These are phyloP conservation scores for Chironomus tepperi DNA, from an alignment of 1,140 invertebrate species.

Conservation along the genomic window DNA sequence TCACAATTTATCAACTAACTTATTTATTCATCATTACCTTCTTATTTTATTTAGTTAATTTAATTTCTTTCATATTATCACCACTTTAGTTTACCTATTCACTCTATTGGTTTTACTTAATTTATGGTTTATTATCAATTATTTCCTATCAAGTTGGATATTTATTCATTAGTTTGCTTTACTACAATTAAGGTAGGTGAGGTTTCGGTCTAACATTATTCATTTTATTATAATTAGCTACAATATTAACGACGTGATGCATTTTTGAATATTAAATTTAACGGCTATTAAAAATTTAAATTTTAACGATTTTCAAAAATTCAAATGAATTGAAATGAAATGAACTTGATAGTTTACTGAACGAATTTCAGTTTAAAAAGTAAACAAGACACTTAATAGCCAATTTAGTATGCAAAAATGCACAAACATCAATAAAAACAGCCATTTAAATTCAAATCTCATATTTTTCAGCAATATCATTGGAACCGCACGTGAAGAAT, in stretches of 20 bases:
- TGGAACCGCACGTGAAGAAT: constrained; percentile 72
- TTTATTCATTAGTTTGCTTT: background rate
- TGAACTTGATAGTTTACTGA: too few relatives aligned
- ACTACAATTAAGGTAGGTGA: background rate
- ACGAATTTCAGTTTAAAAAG: too few relatives aligned
- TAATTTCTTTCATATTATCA: background rate
- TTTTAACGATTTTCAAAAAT: too few relatives aligned
- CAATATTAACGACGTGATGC: too few relatives aligned
- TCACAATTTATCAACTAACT: constrained; percentile 27
- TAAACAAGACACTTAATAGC: too few relatives aligned
- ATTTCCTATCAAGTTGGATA: background rate
- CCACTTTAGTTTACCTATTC: background rate
- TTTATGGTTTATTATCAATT: constrained; percentile 25
- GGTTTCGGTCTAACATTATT: background rate
- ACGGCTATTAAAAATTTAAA: background rate
- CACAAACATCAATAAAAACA: too few relatives aligned
- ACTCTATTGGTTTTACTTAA: constrained; percentile 19
- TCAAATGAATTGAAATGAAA: too few relatives aligned
- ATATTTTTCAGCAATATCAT: constrained; percentile 48
- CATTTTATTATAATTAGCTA: background rate
- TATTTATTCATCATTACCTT: constrained; percentile 8
- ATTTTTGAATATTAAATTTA: background rate
- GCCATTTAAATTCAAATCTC: too few relatives aligned
- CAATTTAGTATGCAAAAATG: too few relatives aligned
- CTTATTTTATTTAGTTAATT: background rate